phyloP scores from a whole-genome alignment of 2,888 invertebrate genomes.

The Mayetiola destructor region DNA sequence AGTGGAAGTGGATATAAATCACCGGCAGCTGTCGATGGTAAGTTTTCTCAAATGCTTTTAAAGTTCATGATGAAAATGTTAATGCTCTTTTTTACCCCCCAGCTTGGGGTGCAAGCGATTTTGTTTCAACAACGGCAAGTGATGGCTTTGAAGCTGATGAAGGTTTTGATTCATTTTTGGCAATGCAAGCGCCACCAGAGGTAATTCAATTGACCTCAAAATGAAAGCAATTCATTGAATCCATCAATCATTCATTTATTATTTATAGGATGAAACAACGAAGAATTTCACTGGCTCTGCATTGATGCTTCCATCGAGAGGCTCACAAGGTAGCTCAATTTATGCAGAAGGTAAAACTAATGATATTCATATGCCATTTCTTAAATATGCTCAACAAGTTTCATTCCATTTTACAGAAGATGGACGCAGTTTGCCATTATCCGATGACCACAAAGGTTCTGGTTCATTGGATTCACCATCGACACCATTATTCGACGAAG shows the following conservation, averaged over 20 bases:
- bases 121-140: conserved; percentile 29
- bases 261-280: conserved; percentile 2
- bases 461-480: conserved; percentile 69
- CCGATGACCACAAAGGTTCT: conserved; percentile 29
- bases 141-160: conserved; percentile 40
- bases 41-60: conserved; percentile 17
- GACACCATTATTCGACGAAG: conserved; percentile 89
- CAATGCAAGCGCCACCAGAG: conserved; percentile 52
- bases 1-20: conserved; percentile 17
- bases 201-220: conserved; percentile 15
- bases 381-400: conserved; percentile 19
- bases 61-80: background rate
- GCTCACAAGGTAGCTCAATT: conserved; percentile 23
- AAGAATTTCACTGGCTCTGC: conserved; percentile 50
- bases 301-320: conserved; percentile 48
- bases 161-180: conserved; percentile 66
- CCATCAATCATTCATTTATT: no score
- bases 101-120: conserved; percentile 35
- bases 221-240: background rate
- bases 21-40: conserved; percentile 27
- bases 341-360: conserved; percentile 22
- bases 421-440: conserved; percentile 28
- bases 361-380: background rate
- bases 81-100: conserved; percentile 14
- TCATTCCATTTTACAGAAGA: conserved; percentile 39